Evolutionary conservation across 1,140 invertebrate genomes (phyloP), one percentile per base, ranked within the genome.

Genomic region (Drosophila albomicans): DNA sequence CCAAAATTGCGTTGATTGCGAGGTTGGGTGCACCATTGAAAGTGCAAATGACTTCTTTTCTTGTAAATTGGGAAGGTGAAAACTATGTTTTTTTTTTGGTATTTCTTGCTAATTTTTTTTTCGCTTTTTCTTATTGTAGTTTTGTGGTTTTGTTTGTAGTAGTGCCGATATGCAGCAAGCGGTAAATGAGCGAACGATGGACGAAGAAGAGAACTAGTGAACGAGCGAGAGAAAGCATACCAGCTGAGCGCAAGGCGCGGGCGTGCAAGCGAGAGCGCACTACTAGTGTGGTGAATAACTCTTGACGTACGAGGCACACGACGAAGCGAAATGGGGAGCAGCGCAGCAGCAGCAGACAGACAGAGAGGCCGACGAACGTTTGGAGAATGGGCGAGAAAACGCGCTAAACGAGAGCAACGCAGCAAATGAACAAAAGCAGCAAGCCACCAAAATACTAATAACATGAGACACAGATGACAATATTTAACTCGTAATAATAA

Each of bases 381-480:
- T 63, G 43, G 76, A 76, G 67, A 81, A 81, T 79, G 76, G 63
- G 30, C 54, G 35, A 25, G 20, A 79, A 71, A 79, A 30, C 66
- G 58, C 72, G 72, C 51, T 75, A 75, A 75, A 69, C 72, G 72
- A 75, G 58, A 62, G 51, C 49, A 75, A 41, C 57, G 65, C 65
- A 69, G 35, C 8, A 38, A 38, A 70, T 45, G 49, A 57, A 71
- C 61, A 64, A 75, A 69, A 75, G 32, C 35, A 75, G 52, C 30
- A 69, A 69, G 32, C 35, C 69, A 46, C 30, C 38, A 5, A 45
- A 85, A 92, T 93, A 91, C 70, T 72, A 52, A 35, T 92, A 92
- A 92, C 84, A 92, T 87, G 91, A 87, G 92, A 88, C 78, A 72
- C 45, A 63, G 0, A 38, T 38, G 10, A 38, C 35, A 38, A 2